Percentiles rank a stretch among this genome's conserved stretches.
Evolutionary conservation across 1,140 invertebrate species (phyloP).

Genomic region (Lepidurus packardi): DNA sequence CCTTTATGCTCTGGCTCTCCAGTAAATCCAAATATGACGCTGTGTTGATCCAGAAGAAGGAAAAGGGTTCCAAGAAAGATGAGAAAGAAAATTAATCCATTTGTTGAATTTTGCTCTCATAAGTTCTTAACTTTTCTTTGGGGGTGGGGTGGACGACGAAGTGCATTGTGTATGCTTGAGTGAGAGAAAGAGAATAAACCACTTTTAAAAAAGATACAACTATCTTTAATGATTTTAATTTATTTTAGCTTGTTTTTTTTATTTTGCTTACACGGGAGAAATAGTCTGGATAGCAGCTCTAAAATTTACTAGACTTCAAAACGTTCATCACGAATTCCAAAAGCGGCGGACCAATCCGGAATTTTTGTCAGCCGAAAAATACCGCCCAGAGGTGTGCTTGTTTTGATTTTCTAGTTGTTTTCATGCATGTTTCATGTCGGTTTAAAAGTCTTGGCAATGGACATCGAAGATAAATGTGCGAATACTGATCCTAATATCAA

Average conservation of each 20-base stretch:
- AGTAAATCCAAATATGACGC: conserved; percentile 93
- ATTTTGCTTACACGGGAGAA: too few relatives aligned
- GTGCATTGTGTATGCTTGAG: conserved; percentile 10
- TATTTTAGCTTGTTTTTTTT: too few relatives aligned
- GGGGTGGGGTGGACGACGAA: background rate
- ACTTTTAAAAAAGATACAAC: background rate
- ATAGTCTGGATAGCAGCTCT: too few relatives aligned
- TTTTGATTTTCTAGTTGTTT: background rate
- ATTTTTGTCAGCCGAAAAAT: background rate
- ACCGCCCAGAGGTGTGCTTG: background rate
- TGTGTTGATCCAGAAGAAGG: conserved; percentile 60
- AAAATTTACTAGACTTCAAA: too few relatives aligned
- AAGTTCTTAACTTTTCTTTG: conserved; percentile 2
- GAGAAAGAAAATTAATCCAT: conserved; percentile 45
- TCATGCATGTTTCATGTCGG: background rate
- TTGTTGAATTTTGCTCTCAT: conserved; percentile 22
- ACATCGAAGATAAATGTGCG: background rate
- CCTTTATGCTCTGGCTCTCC: conserved; percentile 86
- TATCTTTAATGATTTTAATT: background rate
- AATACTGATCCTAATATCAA: conserved; percentile 35
- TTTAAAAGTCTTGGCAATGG: background rate
- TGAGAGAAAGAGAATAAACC: conserved; percentile 3
- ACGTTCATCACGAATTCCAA: too few relatives aligned
- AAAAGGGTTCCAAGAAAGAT: conserved; percentile 46
- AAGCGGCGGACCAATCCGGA: too few relatives aligned